Conservation (phyloP, 2,113 vertebrate species). For the Oncorhynchus nerka region DNA sequence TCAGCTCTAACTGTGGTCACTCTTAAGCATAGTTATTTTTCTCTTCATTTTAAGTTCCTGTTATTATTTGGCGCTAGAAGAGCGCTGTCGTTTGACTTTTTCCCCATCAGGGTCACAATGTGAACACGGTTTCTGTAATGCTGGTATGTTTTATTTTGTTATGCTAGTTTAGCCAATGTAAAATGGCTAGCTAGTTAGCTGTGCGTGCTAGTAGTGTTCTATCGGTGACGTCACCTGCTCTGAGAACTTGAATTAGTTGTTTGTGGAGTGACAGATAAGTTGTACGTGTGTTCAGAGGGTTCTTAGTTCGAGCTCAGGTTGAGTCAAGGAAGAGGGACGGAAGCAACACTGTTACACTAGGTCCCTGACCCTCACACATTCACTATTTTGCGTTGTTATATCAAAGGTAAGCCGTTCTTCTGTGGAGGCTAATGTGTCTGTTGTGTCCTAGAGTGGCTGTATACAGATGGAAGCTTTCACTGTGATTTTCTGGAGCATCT, state of each 20-base stretch:
- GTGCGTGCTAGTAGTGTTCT: too few relatives aligned
- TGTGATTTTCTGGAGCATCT: neutral
- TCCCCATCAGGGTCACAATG: constrained; percentile 6
- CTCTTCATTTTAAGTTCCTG: neutral
- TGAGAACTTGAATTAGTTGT: too few relatives aligned
- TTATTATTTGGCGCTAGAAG: neutral
- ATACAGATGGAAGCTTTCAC: neutral
- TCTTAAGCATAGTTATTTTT: neutral
- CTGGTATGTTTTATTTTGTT: neutral
- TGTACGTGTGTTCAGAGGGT: too few relatives aligned
- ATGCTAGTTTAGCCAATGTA: neutral
- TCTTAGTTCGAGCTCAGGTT: too few relatives aligned
- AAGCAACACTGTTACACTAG: too few relatives aligned
- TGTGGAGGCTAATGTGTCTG: neutral
- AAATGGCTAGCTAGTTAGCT: too few relatives aligned
- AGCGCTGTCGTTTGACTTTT: constrained; percentile 12
- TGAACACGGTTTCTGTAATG: constrained; percentile 6
- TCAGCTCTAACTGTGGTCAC: neutral
- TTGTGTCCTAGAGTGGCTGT: neutral
- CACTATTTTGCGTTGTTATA: too few relatives aligned
- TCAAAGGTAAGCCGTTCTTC: neutral
- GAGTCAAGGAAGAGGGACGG: too few relatives aligned
- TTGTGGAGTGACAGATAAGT: too few relatives aligned
- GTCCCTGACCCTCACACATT: too few relatives aligned
- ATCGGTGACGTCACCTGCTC: too few relatives aligned